A percentile compares a stretch with the other conserved stretches of the same genome.
Evolutionary conservation across 2,113 vertebrate genomes (phyloP).

Genomic region (Cariama cristata): DNA sequence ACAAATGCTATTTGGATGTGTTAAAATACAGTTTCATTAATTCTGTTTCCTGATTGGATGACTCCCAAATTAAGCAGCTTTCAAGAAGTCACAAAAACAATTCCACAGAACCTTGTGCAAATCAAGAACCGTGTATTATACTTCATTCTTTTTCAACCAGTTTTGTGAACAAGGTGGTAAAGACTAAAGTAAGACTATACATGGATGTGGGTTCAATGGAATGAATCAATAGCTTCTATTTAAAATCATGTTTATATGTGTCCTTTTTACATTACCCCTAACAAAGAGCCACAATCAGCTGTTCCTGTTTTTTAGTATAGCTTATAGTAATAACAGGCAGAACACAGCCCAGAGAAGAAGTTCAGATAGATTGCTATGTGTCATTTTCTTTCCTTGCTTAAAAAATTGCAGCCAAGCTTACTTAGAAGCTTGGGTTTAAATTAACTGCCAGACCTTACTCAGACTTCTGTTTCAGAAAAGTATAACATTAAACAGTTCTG

Average conservation of each 20-base stretch:
- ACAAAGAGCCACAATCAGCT: not conserved
- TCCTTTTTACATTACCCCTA: not conserved
- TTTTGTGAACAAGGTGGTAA: not conserved
- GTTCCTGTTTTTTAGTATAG: not conserved
- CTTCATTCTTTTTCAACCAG: not conserved
- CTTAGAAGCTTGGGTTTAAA: not conserved
- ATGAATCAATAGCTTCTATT: not conserved
- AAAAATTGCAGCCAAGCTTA: not conserved
- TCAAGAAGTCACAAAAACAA: not conserved
- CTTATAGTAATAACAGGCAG: not conserved
- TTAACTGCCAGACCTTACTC: not conserved
- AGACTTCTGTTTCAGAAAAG: not conserved
- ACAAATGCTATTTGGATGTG: not conserved
- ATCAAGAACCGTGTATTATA: accelerated
- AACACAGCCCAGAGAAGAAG: not conserved
- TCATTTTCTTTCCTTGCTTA: not conserved
- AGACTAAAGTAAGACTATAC: not conserved
- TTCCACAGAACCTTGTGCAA: not conserved
- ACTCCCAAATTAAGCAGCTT: not conserved
- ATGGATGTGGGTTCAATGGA: not conserved
- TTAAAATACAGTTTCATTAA: not conserved
- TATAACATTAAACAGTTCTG: not conserved
- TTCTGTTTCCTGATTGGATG: not conserved
- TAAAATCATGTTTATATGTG: not conserved
- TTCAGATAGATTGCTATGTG: not conserved